Evolutionary conservation across 64 coral and sea anemone genomes (phyloP).

Genomic region (Catalaphyllia jardinei): DNA sequence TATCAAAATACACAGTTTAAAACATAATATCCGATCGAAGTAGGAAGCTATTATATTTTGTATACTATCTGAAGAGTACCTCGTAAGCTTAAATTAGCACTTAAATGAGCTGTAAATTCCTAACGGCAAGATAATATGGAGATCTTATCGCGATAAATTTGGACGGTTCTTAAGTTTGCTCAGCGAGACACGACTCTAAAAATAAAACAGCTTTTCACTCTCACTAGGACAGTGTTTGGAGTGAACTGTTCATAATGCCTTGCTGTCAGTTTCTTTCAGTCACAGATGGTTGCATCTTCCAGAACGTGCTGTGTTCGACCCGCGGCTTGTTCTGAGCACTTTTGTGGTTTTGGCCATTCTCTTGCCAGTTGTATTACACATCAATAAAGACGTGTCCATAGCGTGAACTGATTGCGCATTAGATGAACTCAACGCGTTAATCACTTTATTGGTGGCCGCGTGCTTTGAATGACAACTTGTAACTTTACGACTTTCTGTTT

Average conservation of each 20-base stretch:
- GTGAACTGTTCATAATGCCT: neutral
- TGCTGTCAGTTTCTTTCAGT: neutral
- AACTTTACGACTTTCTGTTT: conserved; percentile 15
- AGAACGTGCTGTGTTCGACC: neutral
- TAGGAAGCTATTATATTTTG: conserved; percentile 6
- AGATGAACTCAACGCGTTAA: neutral
- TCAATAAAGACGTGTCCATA: neutral
- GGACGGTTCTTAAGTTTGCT: neutral
- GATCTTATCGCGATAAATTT: conserved; percentile 40
- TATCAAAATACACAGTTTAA: neutral
- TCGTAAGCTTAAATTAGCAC: neutral
- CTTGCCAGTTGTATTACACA: neutral
- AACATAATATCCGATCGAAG: neutral
- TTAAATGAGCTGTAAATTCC: conserved; percentile 39
- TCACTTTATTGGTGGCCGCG: neutral
- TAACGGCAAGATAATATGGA: neutral
- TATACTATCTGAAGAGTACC: conserved; percentile 11
- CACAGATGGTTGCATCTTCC: conserved; percentile 13
- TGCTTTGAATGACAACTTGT: neutral
- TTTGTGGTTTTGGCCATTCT: neutral
- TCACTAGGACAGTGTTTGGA: neutral
- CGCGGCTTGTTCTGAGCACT: neutral
- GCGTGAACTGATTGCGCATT: neutral
- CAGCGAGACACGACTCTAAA: neutral
- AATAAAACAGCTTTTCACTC: neutral